Base-by-base conservation (phyloP, 2,888 invertebrate species). In the Cepaea hortensis region DNA sequence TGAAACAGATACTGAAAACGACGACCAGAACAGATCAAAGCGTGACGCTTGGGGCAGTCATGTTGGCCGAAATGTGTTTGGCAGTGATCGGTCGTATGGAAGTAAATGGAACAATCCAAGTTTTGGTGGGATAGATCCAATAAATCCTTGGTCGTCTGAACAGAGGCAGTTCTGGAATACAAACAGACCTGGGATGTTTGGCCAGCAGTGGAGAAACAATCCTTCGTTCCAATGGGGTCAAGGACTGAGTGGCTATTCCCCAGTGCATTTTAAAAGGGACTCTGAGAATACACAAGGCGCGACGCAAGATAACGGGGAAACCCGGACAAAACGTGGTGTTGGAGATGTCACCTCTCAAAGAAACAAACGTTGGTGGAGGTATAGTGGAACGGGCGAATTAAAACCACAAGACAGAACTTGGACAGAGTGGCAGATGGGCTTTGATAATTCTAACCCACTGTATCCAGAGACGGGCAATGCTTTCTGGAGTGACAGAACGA, bases 331-430 rank as follows among this genome's bases (percentile, higher is more conserved):
- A 23, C 72, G 72, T 55, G 61, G 15, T 61, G 61, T 18, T 15
- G 82, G 61, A 50, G 68, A 70, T 9, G 23, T 11, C 20, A n/a
- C n/a, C 7, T 70, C 81, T 0, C 9, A 20, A 23, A 18, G 70
- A 68, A 46, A 50, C 1, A 82, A 82, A 73, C 82, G 82, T 4
- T 82, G 82, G 82, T 82, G 82, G 82, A 3, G 72, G 15, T 23
- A 46, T 23, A 62, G 18, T 46, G 68, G 72, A 11, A 23, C 23
- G 3, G 72, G 61, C 18, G 18, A 20, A 13, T 11, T 50, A 72
- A 61, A 3, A 50, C 73, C 82, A 13, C 72, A 82, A 18, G 18
- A 61, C n/a, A 72, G 35, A 15, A n/a, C 15, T 9, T 48, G 72
- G 13, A 48, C 7, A 13, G 55, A 55, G 7, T 82, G 82, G 73